Conservation (phyloP, 2,113 vertebrate species). For the Nothobranchius kuhntae region DNA sequence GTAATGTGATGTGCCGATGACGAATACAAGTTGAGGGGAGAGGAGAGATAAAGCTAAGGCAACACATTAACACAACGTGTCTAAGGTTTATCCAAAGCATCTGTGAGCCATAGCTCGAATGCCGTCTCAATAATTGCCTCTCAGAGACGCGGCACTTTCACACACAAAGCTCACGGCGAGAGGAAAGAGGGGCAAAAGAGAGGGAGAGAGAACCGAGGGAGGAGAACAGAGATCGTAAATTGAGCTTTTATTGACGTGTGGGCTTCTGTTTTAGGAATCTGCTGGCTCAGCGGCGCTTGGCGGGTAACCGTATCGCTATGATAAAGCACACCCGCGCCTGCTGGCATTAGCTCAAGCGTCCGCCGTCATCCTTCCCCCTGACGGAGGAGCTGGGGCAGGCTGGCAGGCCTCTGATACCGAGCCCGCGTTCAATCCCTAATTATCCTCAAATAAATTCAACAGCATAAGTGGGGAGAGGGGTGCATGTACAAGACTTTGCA, state of each 20-base stretch:
- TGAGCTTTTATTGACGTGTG: conserved; percentile 62
- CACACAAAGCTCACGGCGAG: neutral
- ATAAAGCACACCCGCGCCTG: conserved; percentile 61
- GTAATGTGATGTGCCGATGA: conserved; percentile 13
- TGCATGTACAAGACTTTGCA: neutral
- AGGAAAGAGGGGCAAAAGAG: neutral
- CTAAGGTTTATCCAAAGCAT: conserved; percentile 43
- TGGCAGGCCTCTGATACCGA: conserved; percentile 22
- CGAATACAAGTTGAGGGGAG: conserved; percentile 28
- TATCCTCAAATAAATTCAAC: conserved; percentile 11
- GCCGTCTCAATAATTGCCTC: conserved; percentile 58
- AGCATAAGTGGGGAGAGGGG: neutral
- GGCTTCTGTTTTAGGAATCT: conserved; percentile 61
- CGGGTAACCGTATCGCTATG: conserved; percentile 65
- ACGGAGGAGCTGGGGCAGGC: conserved; percentile 35
- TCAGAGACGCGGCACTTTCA: conserved; percentile 10
- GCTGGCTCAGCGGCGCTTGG: conserved; percentile 69
- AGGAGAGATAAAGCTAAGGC: conserved; percentile 2
- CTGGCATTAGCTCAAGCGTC: conserved; percentile 63
- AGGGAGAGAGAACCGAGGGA: conserved; percentile 15
- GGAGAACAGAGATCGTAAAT: conserved; percentile 58
- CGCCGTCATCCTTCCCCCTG: conserved; percentile 38
- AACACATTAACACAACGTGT: conserved; percentile 35
- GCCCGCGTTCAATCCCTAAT: conserved; percentile 34
- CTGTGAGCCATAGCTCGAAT: conserved; percentile 27